These are phyloP conservation scores for Gymnarchus niloticus DNA, from an alignment of 2,113 vertebrate species.

Conservation along the genomic window DNA sequence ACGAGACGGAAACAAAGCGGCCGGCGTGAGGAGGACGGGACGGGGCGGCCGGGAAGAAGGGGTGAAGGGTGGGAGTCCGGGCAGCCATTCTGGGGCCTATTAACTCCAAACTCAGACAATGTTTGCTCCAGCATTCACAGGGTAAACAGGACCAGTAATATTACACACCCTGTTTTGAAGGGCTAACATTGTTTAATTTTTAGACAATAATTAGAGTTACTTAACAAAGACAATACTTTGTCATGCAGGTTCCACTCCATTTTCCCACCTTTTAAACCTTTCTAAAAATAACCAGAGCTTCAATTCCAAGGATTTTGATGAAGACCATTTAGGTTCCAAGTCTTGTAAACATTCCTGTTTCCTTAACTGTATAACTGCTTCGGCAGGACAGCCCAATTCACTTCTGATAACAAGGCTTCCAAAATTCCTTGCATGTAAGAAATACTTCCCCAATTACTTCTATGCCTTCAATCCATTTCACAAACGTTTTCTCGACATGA, in stretches of 20 bases:
- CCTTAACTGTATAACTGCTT: neutral
- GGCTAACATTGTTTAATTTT: neutral
- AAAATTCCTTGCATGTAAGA: slow-evolving; percentile 10
- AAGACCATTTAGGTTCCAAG: neutral
- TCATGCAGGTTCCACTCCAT: slow-evolving; percentile 1
- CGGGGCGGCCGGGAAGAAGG: slow-evolving; percentile 36
- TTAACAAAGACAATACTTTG: no score
- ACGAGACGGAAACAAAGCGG: slow-evolving; percentile 53
- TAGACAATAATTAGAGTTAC: neutral
- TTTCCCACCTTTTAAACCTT: neutral
- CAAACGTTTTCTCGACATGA: slow-evolving; percentile 28
- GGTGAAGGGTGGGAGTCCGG: neutral
- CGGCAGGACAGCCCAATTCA: neutral
- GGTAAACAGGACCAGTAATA: neutral
- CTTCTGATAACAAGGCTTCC: slow-evolving; percentile 16
- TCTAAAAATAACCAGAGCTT: slow-evolving; percentile 10
- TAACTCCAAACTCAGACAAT: neutral
- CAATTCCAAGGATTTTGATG: neutral
- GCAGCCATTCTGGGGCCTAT: neutral
- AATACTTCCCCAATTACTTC: slow-evolving; percentile 13
- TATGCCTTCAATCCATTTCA: slow-evolving; percentile 10
- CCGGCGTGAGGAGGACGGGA: slow-evolving; percentile 54
- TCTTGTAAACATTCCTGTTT: slow-evolving; percentile 14
- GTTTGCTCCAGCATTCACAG: neutral
- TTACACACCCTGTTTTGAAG: neutral